Evolutionary conservation across 2,113 vertebrate species (phyloP).

Genomic region (Ctenodactylus gundi): DNA sequence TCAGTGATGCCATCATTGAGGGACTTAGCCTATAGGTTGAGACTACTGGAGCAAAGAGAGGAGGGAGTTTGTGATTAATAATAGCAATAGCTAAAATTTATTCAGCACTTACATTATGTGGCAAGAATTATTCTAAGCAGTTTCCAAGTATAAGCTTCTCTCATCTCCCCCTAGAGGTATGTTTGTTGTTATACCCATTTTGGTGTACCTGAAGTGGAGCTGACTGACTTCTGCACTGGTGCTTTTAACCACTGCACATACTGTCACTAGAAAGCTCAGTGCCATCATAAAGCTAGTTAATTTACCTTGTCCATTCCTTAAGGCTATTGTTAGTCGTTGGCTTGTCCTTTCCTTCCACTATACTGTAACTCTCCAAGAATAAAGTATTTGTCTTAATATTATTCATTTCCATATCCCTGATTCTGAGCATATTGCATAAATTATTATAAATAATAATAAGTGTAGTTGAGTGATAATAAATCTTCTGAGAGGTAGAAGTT

Average conservation of each 20-base stretch:
- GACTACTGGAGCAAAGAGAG: neutral
- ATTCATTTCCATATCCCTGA: neutral
- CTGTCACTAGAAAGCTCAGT: neutral
- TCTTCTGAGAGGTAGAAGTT: neutral
- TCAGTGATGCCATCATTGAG: neutral
- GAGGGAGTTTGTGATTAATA: constrained; percentile 34
- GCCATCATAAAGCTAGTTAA: neutral
- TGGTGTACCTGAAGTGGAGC: neutral
- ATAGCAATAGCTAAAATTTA: neutral
- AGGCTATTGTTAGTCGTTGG: constrained; percentile 1
- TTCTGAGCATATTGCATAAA: neutral
- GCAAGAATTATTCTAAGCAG: neutral
- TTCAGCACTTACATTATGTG: neutral
- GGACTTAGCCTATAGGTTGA: neutral
- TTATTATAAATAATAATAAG: constrained; percentile 1
- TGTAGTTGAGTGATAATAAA: neutral
- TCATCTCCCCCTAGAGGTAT: neutral
- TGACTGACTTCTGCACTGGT: neutral
- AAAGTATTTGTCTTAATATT: neutral
- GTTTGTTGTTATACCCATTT: neutral
- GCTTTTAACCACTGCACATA: neutral
- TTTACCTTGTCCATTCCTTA: constrained; percentile 20
- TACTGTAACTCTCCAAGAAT: neutral
- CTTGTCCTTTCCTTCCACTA: neutral
- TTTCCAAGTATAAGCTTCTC: neutral